These are phyloP conservation scores for Daubentonia madagascariensis DNA, from an alignment of 2,113 vertebrate species.

Conservation along the genomic window DNA sequence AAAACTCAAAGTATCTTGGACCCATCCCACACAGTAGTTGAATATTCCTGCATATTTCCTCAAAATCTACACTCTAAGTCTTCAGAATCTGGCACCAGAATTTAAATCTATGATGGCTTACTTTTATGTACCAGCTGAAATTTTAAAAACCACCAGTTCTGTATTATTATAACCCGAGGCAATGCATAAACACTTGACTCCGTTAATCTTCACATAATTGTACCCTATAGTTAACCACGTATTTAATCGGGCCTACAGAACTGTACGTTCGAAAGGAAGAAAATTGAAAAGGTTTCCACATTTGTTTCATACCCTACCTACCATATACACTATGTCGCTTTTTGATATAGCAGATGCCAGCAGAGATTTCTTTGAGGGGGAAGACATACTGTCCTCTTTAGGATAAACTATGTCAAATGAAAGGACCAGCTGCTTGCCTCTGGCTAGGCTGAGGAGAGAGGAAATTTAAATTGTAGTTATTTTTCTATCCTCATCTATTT, in stretches of 20 bases:
- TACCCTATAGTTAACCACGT: background rate
- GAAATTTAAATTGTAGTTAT: background rate
- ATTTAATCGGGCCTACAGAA: slow-evolving; percentile 3
- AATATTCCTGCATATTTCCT: background rate
- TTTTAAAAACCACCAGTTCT: background rate
- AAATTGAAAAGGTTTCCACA: background rate
- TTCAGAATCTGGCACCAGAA: slow-evolving; percentile 1
- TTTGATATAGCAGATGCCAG: background rate
- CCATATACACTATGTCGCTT: background rate
- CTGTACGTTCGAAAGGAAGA: background rate
- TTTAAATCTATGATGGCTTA: slow-evolving; percentile 46
- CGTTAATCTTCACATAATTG: background rate
- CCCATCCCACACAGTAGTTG: background rate
- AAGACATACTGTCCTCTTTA: background rate
- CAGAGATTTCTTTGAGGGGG: slow-evolving; percentile 30
- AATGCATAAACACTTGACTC: background rate
- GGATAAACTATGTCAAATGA: slow-evolving; percentile 34
- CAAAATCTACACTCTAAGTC: background rate
- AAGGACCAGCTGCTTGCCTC: background rate
- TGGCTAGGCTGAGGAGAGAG: background rate
- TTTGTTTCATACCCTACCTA: background rate
- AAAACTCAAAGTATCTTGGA: background rate
- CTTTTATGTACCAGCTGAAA: slow-evolving; percentile 30
- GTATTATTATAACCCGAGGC: background rate
- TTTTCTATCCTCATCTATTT: background rate